A percentile compares a stretch with the other conserved stretches of the same genome.
These are phyloP conservation scores for Hirudo medicinalis DNA, from an alignment of 1,140 invertebrate genomes.

Conservation along the genomic window DNA sequence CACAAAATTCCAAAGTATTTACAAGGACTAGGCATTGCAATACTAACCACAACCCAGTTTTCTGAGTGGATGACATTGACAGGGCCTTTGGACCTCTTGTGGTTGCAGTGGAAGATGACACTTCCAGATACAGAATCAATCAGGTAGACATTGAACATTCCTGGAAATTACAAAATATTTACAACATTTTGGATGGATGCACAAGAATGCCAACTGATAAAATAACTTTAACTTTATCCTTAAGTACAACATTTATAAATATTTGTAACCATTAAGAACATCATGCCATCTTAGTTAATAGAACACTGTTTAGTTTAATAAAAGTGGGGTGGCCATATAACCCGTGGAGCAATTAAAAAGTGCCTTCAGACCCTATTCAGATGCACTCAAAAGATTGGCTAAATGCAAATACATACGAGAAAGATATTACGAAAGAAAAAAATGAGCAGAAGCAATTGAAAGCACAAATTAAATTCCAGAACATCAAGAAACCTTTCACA, in stretches of 20 bases:
- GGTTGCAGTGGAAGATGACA: slow-evolving; percentile 47
- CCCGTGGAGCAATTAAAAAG: neutral
- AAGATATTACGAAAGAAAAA: slow-evolving; percentile 13
- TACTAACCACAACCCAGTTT: slow-evolving; percentile 72
- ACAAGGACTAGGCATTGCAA: neutral
- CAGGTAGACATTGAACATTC: slow-evolving; percentile 64
- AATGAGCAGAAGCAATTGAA: slow-evolving; percentile 1
- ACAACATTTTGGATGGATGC: neutral
- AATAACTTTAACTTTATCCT: neutral
- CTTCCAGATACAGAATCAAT: slow-evolving; percentile 76
- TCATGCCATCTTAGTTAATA: neutral
- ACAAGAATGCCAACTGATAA: neutral
- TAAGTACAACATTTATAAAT: neutral
- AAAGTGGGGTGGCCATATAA: too few relatives aligned
- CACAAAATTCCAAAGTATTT: slow-evolving; percentile 8
- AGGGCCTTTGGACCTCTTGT: slow-evolving; percentile 65
- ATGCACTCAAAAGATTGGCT: neutral
- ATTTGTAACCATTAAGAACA: neutral
- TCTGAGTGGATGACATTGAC: slow-evolving; percentile 85
- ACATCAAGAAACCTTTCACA: slow-evolving; percentile 12
- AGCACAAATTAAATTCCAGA: neutral
- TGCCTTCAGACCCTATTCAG: neutral
- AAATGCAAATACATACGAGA: neutral
- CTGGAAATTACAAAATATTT: slow-evolving; percentile 26
- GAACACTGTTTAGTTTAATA: too few relatives aligned